Evolutionary conservation across 2,888 invertebrate genomes (phyloP).

Genomic region (Mellilla xanthometata): DNA sequence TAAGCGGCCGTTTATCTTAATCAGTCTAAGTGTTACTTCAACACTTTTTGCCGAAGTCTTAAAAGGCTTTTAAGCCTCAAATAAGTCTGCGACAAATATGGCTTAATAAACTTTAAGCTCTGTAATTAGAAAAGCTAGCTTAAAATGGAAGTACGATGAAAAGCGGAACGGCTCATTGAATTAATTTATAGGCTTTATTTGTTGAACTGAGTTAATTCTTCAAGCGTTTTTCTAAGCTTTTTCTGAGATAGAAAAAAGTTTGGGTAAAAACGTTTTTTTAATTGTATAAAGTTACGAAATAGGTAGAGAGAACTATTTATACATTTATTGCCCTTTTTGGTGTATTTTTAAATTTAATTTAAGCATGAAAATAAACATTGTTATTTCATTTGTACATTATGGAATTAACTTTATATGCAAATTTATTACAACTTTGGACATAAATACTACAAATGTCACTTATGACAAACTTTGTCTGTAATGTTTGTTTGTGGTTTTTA

Average conservation of each 20-base stretch:
- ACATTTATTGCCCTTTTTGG: too few relatives aligned
- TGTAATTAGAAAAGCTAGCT: conserved; percentile 29
- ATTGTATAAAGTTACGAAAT: conserved; percentile 1
- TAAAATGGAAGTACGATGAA: conserved; percentile 24
- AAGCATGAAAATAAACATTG: too few relatives aligned
- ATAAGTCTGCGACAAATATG: conserved; percentile 26
- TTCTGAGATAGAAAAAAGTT: neutral
- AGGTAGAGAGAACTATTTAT: too few relatives aligned
- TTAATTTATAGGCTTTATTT: conserved; percentile 8
- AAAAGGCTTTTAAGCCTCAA: conserved; percentile 7
- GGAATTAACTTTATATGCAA: too few relatives aligned
- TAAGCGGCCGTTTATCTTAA: conserved; percentile 11
- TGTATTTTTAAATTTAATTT: too few relatives aligned
- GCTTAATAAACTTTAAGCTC: conserved; percentile 23
- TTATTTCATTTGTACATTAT: too few relatives aligned
- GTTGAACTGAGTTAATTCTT: neutral
- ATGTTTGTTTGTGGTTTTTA: too few relatives aligned
- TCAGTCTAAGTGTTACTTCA: conserved; percentile 6
- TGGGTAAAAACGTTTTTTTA: neutral
- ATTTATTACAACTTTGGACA: too few relatives aligned
- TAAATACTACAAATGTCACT: too few relatives aligned
- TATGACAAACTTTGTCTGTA: too few relatives aligned
- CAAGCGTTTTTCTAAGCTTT: neutral
- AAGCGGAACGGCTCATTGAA: conserved; percentile 19
- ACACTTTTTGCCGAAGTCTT: conserved; percentile 10